Evolutionary conservation across 2,797 vertebrate species (phyloP), one percentile per base, ranked within the genome.

Genomic region (Mus spretus): DNA sequence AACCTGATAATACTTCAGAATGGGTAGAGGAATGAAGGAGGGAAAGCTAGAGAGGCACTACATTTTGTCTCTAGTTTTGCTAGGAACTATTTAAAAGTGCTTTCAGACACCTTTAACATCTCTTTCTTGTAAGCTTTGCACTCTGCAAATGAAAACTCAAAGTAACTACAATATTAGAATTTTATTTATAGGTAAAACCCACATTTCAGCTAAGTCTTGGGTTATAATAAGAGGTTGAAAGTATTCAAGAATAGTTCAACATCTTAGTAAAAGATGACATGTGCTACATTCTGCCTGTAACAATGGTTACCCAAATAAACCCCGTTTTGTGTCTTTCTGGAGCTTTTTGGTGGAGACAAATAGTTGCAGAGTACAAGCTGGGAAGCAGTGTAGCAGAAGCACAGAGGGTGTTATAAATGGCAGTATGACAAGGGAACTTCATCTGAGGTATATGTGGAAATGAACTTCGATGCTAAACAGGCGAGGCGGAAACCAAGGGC

Each of bases 91-190:
- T 88, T 61, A 59, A 67, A 89, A 75, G 31, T 67, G 53, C 77
- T 53, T 82, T 57, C 44, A 75, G 34, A 80, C 53, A 13, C 9
- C 19, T 61, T 82, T 86, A 88, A 74, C 61, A 50, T n/a, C 24
- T 78, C 34, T 74, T 65, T 82, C 44, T 72, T 70, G 10, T 6
- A 87, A 67, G 28, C 26, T 50, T 92, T 77, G 53, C 19, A 85
- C 50, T 93, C 87, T 78, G 40, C 44, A 83, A 44, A 28, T 34
- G 88, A 55, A 26, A 89, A 90, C 65, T 50, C 57, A 24, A 84
- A 72, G 61, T 96, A 90, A 61, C 81, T 74, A 88, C 53, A 92
- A 92, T 65, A 65, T 55, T 79, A 53, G 37, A 90, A 90, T 37
- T 70, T 86, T 47, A 89, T 61, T 93, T 78, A 40, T 59, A 59